Conservation (phyloP, 2,113 vertebrate genomes). For the Caloenas nicobarica region DNA sequence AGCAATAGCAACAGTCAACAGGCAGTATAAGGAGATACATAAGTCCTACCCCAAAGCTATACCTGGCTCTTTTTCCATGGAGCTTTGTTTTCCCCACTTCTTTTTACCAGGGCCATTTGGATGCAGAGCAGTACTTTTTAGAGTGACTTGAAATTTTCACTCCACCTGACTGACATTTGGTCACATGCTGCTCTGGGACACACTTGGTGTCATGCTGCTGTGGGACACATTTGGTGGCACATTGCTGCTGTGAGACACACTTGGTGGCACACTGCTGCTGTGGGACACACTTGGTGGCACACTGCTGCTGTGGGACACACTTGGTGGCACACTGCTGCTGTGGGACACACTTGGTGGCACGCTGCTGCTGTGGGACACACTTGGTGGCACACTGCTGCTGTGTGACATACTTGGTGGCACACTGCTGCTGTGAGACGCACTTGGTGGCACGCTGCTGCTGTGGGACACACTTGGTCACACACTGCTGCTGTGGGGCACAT, state of each 20-base stretch:
- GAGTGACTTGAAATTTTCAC: conserved; percentile 26
- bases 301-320: too few species aligned
- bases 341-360: neutral
- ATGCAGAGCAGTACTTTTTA: neutral
- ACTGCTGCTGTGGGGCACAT: too few species aligned
- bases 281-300: neutral
- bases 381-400: neutral
- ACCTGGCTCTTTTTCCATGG: neutral
- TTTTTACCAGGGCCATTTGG: conserved; percentile 44
- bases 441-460: too few species aligned
- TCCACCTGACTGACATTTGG: accelerated
- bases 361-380: neutral
- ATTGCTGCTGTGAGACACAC: neutral
- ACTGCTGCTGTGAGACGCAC: too few species aligned
- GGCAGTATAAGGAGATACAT: neutral
- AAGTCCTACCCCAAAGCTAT: neutral
- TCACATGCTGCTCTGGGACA: neutral
- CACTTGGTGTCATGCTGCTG: neutral
- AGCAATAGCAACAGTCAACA: neutral
- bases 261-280: neutral
- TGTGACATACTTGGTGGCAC: neutral
- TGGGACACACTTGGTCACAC: too few species aligned
- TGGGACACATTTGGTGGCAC: neutral
- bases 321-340: too few species aligned
- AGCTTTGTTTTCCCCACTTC: accelerated